Evolutionary conservation across 2,113 vertebrate genomes (phyloP).

Genomic region (Corapipo altera): DNA sequence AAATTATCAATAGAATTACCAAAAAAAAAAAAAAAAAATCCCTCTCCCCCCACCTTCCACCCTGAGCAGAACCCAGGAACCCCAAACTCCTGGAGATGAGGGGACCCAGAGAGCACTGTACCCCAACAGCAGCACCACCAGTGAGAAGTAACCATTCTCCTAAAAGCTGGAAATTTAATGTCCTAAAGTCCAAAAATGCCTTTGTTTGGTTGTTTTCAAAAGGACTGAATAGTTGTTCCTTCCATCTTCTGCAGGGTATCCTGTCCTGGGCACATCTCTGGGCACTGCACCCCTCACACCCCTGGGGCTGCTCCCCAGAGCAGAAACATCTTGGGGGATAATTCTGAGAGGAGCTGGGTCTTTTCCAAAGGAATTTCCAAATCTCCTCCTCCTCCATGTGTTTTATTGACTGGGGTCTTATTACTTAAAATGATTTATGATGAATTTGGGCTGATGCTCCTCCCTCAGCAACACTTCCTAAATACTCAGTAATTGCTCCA

Average conservation of each 20-base stretch:
- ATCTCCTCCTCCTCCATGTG: background rate
- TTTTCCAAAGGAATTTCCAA: background rate
- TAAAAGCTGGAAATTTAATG: background rate
- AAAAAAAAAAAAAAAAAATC: background rate
- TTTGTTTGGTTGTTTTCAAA: background rate
- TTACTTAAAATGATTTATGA: background rate
- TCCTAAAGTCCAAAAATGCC: rapidly evolving
- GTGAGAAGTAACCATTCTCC: background rate
- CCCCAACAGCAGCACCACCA: background rate
- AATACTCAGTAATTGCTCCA: rapidly evolving
- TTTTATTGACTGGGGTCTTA: background rate
- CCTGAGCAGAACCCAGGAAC: background rate
- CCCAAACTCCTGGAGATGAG: background rate
- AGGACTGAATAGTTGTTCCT: background rate
- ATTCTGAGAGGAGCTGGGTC: background rate
- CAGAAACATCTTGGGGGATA: background rate
- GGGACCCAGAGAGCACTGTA: rapidly evolving
- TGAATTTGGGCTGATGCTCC: background rate
- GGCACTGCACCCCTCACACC: rapidly evolving
- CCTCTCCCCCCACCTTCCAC: background rate
- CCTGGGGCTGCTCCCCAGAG: rapidly evolving
- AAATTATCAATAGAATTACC: background rate
- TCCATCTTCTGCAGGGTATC: rapidly evolving
- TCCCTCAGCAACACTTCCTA: background rate
- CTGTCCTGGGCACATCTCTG: background rate